Conservation (phyloP, 2,113 vertebrate genomes). For the Cavia porcellus region DNA sequence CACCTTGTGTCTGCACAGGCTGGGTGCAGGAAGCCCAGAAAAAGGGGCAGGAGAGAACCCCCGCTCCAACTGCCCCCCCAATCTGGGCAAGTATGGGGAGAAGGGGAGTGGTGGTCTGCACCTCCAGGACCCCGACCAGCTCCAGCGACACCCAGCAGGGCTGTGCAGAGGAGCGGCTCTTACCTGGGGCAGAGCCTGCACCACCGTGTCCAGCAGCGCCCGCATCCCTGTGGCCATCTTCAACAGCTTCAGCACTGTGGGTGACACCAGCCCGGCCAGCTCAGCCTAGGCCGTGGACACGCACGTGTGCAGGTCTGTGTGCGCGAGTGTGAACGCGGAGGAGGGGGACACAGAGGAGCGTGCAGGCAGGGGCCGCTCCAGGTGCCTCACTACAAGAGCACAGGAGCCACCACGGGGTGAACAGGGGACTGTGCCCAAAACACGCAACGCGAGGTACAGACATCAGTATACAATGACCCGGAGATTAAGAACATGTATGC, state of each 20-base stretch:
- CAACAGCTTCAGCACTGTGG: conserved; percentile 93
- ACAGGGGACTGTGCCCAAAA: neutral
- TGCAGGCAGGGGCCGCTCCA: neutral
- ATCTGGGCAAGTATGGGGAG: neutral
- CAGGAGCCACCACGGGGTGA: neutral
- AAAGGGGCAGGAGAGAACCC: too few relatives aligned
- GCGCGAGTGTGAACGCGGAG: accelerated
- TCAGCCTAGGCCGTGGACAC: neutral
- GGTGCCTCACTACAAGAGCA: accelerated
- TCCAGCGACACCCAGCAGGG: accelerated
- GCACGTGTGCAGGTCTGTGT: accelerated
- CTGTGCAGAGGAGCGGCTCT: neutral
- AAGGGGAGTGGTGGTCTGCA: neutral
- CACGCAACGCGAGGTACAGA: accelerated
- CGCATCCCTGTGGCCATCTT: conserved; percentile 96
- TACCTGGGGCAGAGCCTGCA: conserved; percentile 95
- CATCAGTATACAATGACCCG: accelerated
- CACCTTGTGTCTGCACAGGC: too few relatives aligned
- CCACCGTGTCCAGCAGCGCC: conserved; percentile 93
- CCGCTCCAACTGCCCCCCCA: neutral
- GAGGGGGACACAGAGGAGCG: accelerated
- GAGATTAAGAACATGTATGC: accelerated
- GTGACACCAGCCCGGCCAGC: conserved; percentile 57
- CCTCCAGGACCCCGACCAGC: neutral
- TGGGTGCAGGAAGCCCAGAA: neutral